Evolutionary conservation across 2,888 invertebrate species (phyloP).

Genomic region (Catocala fraxini): DNA sequence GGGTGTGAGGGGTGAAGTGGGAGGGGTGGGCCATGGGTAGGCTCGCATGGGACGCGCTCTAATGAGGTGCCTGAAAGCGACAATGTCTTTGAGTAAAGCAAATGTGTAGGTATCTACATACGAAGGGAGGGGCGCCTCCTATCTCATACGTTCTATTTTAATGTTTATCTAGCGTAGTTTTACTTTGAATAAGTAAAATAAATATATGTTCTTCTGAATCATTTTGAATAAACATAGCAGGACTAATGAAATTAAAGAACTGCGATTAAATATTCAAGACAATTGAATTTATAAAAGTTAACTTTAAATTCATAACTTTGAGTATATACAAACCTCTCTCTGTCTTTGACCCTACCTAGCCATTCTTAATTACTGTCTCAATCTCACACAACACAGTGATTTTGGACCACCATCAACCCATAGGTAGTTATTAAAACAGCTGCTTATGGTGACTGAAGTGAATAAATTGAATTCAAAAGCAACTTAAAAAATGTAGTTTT

Average conservation of each 20-base stretch:
- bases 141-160: constrained; percentile 64
- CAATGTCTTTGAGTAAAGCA: constrained; percentile 87
- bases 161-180: constrained; percentile 59
- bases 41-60: constrained; percentile 87
- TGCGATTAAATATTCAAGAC: no score
- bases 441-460: no score
- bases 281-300: no score
- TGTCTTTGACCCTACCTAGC: no score
- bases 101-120: constrained; percentile 86
- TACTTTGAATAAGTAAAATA: constrained; percentile 46
- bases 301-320: no score
- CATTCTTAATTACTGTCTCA: no score
- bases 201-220: constrained; percentile 39
- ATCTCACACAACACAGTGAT: no score
- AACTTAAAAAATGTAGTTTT: no score
- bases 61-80: constrained; percentile 88
- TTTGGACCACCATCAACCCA: no score
- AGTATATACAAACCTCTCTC: no score
- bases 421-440: no score
- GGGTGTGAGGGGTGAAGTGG: constrained; percentile 40
- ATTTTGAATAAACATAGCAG: constrained; percentile 20
- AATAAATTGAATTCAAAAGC: no score
- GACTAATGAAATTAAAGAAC: not conserved
- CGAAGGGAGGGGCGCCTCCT: constrained; percentile 74
- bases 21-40: constrained; percentile 67